These are phyloP conservation scores for Typhlomys cinereus DNA, from an alignment of 2,113 vertebrate species.

Conservation along the genomic window DNA sequence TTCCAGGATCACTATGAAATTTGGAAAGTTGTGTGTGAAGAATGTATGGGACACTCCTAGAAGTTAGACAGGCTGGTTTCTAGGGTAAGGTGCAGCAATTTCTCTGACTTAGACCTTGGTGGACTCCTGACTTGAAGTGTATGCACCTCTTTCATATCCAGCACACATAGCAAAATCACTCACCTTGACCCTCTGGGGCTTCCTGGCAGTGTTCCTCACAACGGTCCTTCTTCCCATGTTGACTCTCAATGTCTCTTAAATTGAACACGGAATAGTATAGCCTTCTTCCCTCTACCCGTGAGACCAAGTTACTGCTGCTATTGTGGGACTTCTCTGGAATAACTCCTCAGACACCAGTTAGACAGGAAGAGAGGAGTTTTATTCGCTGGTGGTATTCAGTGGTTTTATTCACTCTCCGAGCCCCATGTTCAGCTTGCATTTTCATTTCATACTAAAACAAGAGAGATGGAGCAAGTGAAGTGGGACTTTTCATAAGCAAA, in stretches of 20 bases:
- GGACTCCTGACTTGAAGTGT: not conserved
- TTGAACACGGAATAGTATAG: rapidly evolving
- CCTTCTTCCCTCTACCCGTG: not conserved
- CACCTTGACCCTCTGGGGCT: not conserved
- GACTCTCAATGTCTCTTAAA: not conserved
- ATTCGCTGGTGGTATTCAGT: too few species aligned
- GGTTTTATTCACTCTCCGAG: too few species aligned
- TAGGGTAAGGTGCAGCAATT: rapidly evolving
- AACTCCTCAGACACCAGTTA: too few species aligned
- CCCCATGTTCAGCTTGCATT: too few species aligned
- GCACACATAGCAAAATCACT: not conserved
- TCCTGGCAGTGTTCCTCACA: rapidly evolving
- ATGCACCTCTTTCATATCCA: not conserved
- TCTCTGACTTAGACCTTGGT: not conserved
- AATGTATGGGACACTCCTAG: not conserved
- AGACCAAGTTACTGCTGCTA: rapidly evolving
- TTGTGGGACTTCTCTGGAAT: too few species aligned
- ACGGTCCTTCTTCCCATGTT: too few species aligned
- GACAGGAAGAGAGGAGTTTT: too few species aligned
- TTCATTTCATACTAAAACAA: too few species aligned
- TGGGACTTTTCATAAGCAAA: too few species aligned
- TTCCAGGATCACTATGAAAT: too few species aligned
- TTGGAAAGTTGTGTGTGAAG: not conserved
- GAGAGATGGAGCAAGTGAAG: too few species aligned
- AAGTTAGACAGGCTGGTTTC: not conserved